Evolutionary conservation across 1,140 invertebrate species (phyloP).

Genomic region (Sarcophaga peregrina): DNA sequence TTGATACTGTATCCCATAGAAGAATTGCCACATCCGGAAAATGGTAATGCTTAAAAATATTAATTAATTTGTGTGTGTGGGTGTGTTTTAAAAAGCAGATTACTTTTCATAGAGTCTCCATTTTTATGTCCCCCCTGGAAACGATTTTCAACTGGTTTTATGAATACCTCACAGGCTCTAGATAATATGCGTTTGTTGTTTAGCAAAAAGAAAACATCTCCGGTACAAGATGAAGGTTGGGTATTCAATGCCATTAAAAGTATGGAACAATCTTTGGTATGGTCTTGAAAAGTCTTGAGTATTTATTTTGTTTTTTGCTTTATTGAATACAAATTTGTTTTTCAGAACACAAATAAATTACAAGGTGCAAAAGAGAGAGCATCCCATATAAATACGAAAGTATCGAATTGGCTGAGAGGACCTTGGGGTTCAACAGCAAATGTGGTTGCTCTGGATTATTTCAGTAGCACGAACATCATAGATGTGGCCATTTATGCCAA

Average conservation of each 20-base stretch:
- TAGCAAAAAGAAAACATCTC: slow-evolving; percentile 53
- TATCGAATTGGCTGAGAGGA: slow-evolving; percentile 57
- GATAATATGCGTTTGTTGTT: slow-evolving; percentile 63
- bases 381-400: slow-evolving; percentile 54
- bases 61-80: no score
- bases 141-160: slow-evolving; percentile 57
- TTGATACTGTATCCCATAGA: slow-evolving; percentile 57
- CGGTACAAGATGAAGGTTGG: slow-evolving; percentile 60
- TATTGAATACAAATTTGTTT: neutral
- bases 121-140: slow-evolving; percentile 59
- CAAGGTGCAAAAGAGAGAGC: slow-evolving; percentile 60
- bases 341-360: slow-evolving; percentile 52
- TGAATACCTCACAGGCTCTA: slow-evolving; percentile 56
- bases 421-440: slow-evolving; percentile 70
- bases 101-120: slow-evolving; percentile 51
- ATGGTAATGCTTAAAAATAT: slow-evolving; percentile 47
- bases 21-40: slow-evolving; percentile 58
- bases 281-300: neutral
- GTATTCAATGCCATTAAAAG: slow-evolving; percentile 55
- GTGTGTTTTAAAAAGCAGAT: no score
- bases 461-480: slow-evolving; percentile 72
- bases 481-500: slow-evolving; percentile 68
- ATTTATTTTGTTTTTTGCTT: neutral
- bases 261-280: slow-evolving; percentile 57
- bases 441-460: slow-evolving; percentile 72